Base-by-base conservation (phyloP, 2,113 vertebrate genomes). In the Astatotilapia flaviijosephi region DNA sequence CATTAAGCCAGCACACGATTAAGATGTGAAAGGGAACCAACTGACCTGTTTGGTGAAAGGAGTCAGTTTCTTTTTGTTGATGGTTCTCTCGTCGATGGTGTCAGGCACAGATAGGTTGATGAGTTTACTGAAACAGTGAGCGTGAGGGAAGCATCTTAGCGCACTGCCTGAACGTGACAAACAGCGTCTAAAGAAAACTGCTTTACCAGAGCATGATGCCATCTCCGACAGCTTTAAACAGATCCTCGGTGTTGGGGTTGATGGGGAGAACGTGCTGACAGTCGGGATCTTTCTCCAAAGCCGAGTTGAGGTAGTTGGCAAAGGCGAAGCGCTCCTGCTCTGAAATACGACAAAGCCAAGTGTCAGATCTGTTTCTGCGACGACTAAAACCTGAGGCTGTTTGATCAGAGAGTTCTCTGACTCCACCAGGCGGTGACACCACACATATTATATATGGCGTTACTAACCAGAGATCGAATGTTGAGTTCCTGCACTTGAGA, bases 21-120 rank as follows among this genome's bases (percentile, higher is more conserved):
- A 77, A 77, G 45, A 5, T 6, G 45, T 12, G 33, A 77, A 77
- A 77, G 28, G 6, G 10, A 51, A 13, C 23, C 26, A 51, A 31
- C 26, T 23, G 4, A 95, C 99, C 97, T 99, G 98, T 89, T 96
- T 97, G 85, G 98, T 99, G 92, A 99, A 99, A 0, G 97, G 95
- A 2, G 98, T 99, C 28, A 99, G 96, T 70, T 99, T 99, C 95
- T 98, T 99, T 94, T 98, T 99, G 91, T 99, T 99, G 92, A 99
- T 99, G 80, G 98, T 98, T 93, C 98, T 97, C 95, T 99, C 98
- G 56, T 99, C 99, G 84, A 99, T 99, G 8, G 99, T 99, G 93
- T 99, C 98, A 4, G 98, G 97, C 86, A 99, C 97, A 75, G 98
- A 99, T 90, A 97, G 97, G 92, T 99, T 99, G 95, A 99, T 98